Base-by-base conservation (phyloP, 2,797 vertebrate genomes). In the Streptopelia turtur region DNA sequence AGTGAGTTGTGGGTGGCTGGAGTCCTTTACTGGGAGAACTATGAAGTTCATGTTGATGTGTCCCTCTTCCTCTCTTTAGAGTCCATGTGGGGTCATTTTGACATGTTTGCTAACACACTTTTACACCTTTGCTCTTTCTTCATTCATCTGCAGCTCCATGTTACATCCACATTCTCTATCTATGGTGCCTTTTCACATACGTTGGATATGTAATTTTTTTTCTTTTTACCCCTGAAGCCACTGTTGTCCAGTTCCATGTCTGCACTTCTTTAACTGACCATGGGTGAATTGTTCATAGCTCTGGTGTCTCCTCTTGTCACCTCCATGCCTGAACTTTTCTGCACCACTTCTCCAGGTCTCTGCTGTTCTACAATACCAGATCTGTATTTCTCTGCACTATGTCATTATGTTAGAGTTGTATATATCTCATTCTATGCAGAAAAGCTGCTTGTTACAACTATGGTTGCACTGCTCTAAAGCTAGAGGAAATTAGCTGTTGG, bases 201-300 rank as follows among this genome's bases (percentile, higher is more conserved):
- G 6, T 13, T 63, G 81, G 20, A n/a, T 47, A 22, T 1, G 16
- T 1, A 0, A 1, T 2, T 2, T 39, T 33, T 55, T 55, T 57
- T 3, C 8, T 22, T 65, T 86, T 61, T 87, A 16, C 4, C 5
- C 4, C 6, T 17, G 50, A 79, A 87, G 13, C 3, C 7, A 45
- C 5, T 50, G 35, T 11, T 77, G 6, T 63, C 16, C 31, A 55
- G 3, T 8, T 66, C 13, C 20, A 72, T 31, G 24, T 4, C 55
- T 39, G n/a, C 22, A 21, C 15, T 83, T 64, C 23, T 47, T 89
- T 56, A 39, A 16, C 10, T 20, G 12, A 47, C 13, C 9, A 6
- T 20, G 9, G 9, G 4, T 79, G 16, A 76, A 50, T 21, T 86
- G 6, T n/a, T 80, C 6, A 13, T 3, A 1, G 0, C 5, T 61